phyloP scores from a whole-genome alignment of 1,140 invertebrate genomes.

The Drosophila albomicans region DNA sequence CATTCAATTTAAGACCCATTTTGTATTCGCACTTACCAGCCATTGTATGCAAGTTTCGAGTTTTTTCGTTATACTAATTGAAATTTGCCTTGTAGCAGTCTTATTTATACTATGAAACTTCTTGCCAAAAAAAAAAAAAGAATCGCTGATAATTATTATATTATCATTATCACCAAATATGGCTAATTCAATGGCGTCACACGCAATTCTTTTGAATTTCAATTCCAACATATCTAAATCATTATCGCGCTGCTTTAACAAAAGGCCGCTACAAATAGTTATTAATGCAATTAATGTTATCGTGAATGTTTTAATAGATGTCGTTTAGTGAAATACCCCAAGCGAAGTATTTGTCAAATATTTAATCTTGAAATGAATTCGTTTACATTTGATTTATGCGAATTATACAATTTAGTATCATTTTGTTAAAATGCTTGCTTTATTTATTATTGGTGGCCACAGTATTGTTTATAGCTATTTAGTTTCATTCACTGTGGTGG shows the following conservation, averaged over 20 bases:
- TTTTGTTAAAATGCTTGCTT: slow-evolving; percentile 1
- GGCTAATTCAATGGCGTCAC: neutral
- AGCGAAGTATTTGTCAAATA: neutral
- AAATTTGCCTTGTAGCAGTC: neutral
- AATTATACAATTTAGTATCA: too few species aligned
- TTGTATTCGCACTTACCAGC: slow-evolving; percentile 42
- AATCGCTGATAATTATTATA: neutral
- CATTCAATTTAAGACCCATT: neutral
- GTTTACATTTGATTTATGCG: neutral
- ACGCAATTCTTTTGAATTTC: neutral
- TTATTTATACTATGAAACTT: slow-evolving; percentile 18
- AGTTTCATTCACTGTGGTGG: too few species aligned
- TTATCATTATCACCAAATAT: neutral
- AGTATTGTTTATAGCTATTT: neutral
- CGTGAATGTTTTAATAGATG: neutral
- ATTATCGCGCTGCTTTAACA: neutral
- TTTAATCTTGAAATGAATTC: neutral
- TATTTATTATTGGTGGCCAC: neutral
- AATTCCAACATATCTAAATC: neutral
- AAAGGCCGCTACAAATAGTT: neutral
- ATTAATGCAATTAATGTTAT: neutral
- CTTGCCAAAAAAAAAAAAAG: neutral
- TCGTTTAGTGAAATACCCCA: neutral
- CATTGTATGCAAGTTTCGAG: slow-evolving; percentile 21
- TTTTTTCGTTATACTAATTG: slow-evolving; percentile 12